A percentile compares a stretch with the other conserved stretches of the same genome.
Conservation (phyloP, 1,140 invertebrate genomes). For the Bilobella aurantiaca region DNA sequence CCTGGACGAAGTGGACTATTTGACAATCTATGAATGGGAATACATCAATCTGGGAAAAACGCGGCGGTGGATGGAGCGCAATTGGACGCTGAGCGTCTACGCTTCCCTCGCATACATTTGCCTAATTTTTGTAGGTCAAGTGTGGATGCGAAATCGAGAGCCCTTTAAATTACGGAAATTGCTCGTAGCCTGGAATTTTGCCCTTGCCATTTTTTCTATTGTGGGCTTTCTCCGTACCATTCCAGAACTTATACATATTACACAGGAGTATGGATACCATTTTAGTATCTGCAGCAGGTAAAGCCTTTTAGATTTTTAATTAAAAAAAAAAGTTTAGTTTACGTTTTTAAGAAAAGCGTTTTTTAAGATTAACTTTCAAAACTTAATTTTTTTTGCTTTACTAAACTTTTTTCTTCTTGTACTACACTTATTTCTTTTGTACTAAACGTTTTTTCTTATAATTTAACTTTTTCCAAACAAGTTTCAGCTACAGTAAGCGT, state of each 20-base stretch:
- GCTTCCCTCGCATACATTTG: conserved; percentile 85
- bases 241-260: conserved; percentile 75
- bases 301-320: neutral
- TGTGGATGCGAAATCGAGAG: conserved; percentile 79
- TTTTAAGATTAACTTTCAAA: no score
- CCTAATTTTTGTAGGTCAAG: conserved; percentile 82
- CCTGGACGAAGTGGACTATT: conserved; percentile 16
- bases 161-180: conserved; percentile 75
- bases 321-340: neutral
- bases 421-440: no score
- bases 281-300: conserved; percentile 75
- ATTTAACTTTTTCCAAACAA: neutral
- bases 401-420: no score
- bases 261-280: conserved; percentile 70
- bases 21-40: conserved; percentile 23
- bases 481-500: neutral
- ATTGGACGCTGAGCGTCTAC: conserved; percentile 89
- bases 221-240: conserved; percentile 76
- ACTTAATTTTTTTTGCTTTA: no score
- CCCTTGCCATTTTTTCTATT: conserved; percentile 85
- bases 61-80: conserved; percentile 84
- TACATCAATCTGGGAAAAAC: conserved; percentile 24
- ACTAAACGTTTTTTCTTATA: neutral
- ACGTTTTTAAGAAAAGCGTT: no score
- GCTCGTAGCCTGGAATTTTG: conserved; percentile 81